These are phyloP conservation scores for Trissolcus brochymenae DNA, from an alignment of 2,888 invertebrate genomes.

Conservation along the genomic window DNA sequence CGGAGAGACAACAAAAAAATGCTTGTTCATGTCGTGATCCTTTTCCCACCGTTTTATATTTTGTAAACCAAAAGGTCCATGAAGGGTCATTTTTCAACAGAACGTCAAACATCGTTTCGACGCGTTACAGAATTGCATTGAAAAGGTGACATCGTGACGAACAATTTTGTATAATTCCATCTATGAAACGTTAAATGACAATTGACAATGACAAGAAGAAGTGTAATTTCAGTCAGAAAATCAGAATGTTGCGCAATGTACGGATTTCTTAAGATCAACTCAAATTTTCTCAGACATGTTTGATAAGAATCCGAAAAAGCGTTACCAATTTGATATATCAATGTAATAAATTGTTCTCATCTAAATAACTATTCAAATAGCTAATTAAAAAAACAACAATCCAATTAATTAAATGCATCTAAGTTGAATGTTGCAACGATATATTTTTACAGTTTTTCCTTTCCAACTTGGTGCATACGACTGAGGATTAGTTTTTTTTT, in stretches of 20 bases:
- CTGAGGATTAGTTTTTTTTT: too few species aligned
- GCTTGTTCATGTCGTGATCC: constrained; percentile 27
- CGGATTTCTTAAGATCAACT: too few species aligned
- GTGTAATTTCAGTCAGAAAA: background rate
- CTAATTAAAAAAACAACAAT: too few species aligned
- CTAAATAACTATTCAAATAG: too few species aligned
- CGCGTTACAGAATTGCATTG: constrained; percentile 5
- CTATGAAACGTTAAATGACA: constrained; percentile 1
- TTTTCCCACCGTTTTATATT: constrained; percentile 34
- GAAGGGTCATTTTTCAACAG: constrained; percentile 32
- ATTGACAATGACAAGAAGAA: background rate
- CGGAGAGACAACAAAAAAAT: constrained; percentile 4
- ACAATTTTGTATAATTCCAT: constrained; percentile 1
- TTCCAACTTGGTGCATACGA: too few species aligned
- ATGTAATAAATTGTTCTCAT: too few species aligned
- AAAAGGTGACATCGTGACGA: constrained; percentile 15
- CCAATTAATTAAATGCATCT: too few species aligned
- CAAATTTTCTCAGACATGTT: too few species aligned
- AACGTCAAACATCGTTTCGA: constrained; percentile 23
- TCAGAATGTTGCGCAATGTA: background rate
- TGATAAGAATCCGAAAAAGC: too few species aligned
- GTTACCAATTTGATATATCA: too few species aligned
- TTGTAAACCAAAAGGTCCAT: constrained; percentile 24
- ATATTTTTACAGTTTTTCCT: too few species aligned
- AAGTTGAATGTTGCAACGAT: too few species aligned